Base-by-base conservation (phyloP, 1,140 invertebrate species). In the Caenorhabditis inopinata region DNA sequence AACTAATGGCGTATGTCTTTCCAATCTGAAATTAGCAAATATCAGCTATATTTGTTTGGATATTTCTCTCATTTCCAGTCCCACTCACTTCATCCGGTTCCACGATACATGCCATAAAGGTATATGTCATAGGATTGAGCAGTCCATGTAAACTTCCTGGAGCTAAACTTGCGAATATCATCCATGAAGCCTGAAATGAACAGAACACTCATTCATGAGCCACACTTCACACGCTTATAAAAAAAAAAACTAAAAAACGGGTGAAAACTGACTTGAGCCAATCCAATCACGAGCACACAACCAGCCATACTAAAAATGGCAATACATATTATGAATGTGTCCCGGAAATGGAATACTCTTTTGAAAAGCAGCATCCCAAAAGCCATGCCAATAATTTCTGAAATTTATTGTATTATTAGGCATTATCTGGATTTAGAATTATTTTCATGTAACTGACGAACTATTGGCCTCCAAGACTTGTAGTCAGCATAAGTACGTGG, bases 341-440 rank as follows among this genome's bases (percentile, higher is more conserved):
- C 84, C 1, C 84, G 79, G 16, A 85, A 68, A 35, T 80, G 75
- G 35, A 86, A 73, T 7, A 81, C 23, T 29, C 51, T 29, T 27
- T 85, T 85, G 25, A 85, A 76, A 29, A 85, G 75, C 7, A 85
- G 21, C 62, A 85, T 51, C 18, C 84, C 84, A 58, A 85, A 78
- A 38, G 82, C n/a, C 78, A 85, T 81, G 14, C 84, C 84, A 6
- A 85, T 21, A 16, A 85, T 85, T 77, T 85, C 84, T 85, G 35
- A 48, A 85, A 80, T 18, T 23, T 25, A 23, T 21, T 35, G 21
- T 4, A 73, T 14, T n/a, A 21, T 7, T 4, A 68, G 32, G 9
- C 5, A 12, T 16, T 32, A 21, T 16, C 18, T 27, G 5, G 12
- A 62, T n/a, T n/a, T n/a, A n/a, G n/a, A n/a, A n/a, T n/a, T n/a